Percentiles rank a stretch among this genome's conserved stretches.
Conservation (phyloP, 2,888 invertebrate genomes). For the Drosophila demipolita region DNA sequence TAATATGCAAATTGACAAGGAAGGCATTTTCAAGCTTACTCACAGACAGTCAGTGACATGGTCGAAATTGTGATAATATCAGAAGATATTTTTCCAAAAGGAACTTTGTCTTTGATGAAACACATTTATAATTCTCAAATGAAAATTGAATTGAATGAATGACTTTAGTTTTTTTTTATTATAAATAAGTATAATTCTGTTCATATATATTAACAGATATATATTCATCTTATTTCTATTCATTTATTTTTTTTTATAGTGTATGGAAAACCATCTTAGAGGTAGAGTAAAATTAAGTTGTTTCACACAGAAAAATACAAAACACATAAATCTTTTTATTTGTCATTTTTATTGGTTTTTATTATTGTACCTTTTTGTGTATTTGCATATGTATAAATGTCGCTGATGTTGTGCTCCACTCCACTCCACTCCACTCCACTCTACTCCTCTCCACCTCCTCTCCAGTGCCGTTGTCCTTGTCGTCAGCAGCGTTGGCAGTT, state of each 20-base stretch:
- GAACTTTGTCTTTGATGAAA: background rate
- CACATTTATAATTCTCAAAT: background rate
- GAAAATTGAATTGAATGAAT: background rate
- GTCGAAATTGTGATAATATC: background rate
- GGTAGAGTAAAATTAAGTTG: conserved; percentile 56
- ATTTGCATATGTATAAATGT: conserved; percentile 12
- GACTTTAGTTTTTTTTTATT: background rate
- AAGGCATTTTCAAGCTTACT: conserved; percentile 28
- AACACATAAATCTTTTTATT: conserved; percentile 80
- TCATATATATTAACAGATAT: background rate
- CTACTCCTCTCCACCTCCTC: background rate
- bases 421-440: background rate
- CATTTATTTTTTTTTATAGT: conserved; percentile 17
- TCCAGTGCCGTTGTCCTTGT: conserved; percentile 1
- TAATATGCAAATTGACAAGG: conserved; percentile 56
- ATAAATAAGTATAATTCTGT: too few relatives aligned
- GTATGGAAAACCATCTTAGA: conserved; percentile 35
- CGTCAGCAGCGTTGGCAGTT: conserved; percentile 59
- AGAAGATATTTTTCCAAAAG: background rate
- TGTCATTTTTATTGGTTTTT: conserved; percentile 81
- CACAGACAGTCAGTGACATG: background rate
- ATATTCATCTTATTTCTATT: background rate
- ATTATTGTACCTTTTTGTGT: conserved; percentile 76
- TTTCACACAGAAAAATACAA: conserved; percentile 41
- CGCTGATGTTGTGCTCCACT: conserved; percentile 14